A percentile compares a stretch with the other conserved stretches of the same genome.
Conservation (phyloP, 2,888 invertebrate species). For the Oscheius myriophilus region DNA sequence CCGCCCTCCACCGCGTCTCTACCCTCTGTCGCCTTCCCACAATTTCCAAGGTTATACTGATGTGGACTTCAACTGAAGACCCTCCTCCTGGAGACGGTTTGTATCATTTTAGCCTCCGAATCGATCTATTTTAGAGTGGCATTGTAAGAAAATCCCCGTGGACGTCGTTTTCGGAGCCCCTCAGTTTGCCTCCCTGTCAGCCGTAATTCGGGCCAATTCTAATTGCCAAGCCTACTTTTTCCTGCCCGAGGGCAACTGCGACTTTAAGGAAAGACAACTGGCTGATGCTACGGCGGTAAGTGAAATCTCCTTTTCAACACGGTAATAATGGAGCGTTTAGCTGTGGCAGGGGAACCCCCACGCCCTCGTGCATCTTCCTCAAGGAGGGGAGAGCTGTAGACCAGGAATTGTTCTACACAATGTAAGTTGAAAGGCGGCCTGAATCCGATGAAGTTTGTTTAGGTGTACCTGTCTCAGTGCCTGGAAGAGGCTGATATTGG, state of each 20-base stretch:
- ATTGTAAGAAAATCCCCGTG: background rate
- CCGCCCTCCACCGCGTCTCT: background rate
- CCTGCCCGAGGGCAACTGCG: slow-evolving; percentile 2
- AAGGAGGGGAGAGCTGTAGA: background rate
- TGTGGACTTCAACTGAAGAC: slow-evolving; percentile 2
- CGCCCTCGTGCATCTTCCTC: slow-evolving; percentile 7
- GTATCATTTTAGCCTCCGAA: background rate
- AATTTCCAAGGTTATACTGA: background rate
- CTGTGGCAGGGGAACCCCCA: slow-evolving; percentile 15
- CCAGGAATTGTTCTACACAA: slow-evolving; percentile 9
- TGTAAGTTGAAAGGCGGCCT: background rate
- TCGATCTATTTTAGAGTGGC: background rate
- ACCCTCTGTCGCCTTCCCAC: slow-evolving; percentile 3
- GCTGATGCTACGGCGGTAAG: slow-evolving; percentile 8
- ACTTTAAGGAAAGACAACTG: background rate
- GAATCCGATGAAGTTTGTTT: no score
- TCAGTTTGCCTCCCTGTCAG: background rate
- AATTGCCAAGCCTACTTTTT: background rate
- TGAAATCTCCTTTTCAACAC: no score
- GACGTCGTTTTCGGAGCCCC: background rate
- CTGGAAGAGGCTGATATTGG: background rate
- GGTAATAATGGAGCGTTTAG: no score
- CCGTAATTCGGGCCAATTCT: background rate
- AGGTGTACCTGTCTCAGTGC: slow-evolving; percentile 18
- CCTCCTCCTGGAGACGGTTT: slow-evolving; percentile 1